Conservation (phyloP, 2,888 invertebrate species). For the Sialis fuliginosa region DNA sequence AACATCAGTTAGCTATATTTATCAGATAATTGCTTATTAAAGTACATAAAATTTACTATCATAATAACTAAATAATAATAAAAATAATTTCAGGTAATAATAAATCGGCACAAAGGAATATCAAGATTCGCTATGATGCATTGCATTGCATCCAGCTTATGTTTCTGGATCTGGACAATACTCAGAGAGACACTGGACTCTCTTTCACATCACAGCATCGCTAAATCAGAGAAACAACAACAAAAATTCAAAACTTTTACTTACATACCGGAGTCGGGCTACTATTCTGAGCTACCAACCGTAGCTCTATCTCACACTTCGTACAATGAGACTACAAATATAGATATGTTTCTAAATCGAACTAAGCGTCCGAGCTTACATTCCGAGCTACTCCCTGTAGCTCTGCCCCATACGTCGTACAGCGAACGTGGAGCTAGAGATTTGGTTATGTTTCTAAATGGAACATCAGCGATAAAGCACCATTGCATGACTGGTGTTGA, state of each 20-base stretch:
- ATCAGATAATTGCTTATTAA: background rate
- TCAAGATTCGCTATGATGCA: conserved; percentile 64
- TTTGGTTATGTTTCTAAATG: conserved; percentile 16
- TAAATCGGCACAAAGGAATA: conserved; percentile 35
- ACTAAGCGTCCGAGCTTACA: no score
- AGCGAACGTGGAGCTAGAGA: conserved; percentile 18
- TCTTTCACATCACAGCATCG: conserved; percentile 29
- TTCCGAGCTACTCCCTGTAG: conserved; percentile 3
- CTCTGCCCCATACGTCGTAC: conserved; percentile 19
- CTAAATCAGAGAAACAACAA: conserved; percentile 17
- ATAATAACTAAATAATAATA: background rate
- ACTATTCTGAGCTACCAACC: no score
- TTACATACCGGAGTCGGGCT: no score
- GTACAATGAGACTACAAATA: conserved; percentile 7
- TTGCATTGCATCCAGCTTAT: conserved; percentile 59
- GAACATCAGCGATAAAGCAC: conserved; percentile 15
- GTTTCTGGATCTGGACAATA: conserved; percentile 65
- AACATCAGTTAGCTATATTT: background rate
- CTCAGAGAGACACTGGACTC: conserved; percentile 54
- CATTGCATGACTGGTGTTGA: conserved; percentile 30
- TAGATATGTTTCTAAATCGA: conserved; percentile 9
- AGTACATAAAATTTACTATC: no score
- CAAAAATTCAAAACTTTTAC: background rate
- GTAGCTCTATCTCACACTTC: conserved; percentile 3
- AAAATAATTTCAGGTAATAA: conserved; percentile 31